Percentiles rank a stretch among this genome's conserved stretches.
These are phyloP conservation scores for Drosophila stalkeri DNA, from an alignment of 2,888 invertebrate species.

Conservation along the genomic window DNA sequence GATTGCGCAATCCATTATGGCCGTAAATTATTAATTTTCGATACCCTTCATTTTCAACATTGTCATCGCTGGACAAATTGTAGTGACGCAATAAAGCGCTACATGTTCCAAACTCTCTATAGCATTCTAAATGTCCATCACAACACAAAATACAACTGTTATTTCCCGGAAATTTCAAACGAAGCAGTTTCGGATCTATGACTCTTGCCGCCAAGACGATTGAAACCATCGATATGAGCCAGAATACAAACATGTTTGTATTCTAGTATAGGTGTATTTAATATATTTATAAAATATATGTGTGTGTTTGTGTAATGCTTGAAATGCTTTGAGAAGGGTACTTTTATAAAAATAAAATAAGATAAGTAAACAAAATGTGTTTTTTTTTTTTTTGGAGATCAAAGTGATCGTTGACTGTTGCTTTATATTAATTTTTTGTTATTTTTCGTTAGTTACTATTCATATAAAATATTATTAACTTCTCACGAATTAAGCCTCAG, in stretches of 20 bases:
- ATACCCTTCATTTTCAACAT: neutral
- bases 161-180: neutral
- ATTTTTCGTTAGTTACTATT: too few relatives aligned
- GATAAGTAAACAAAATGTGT: neutral
- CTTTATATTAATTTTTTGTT: neutral
- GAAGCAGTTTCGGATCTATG: neutral
- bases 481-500: too few relatives aligned
- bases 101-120: fast-evolving
- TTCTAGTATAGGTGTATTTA: neutral
- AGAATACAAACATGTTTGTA: neutral
- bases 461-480: too few relatives aligned
- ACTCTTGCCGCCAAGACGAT: neutral
- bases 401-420: neutral
- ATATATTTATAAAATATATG: too few relatives aligned
- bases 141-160: neutral
- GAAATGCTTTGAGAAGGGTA: neutral
- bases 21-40: conserved; percentile 15
- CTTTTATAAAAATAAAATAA: neutral
- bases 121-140: neutral
- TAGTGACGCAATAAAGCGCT: neutral
- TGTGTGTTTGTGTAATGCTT: neutral
- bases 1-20: conserved; percentile 56
- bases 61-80: conserved; percentile 7
- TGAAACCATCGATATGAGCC: neutral
- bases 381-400: neutral